Evolutionary conservation across 30 jellyfish, hydroid and myxozoan species (phyloP), one percentile per base, ranked within the genome.

Genomic region (Aurelia aurita complex sp. Pacific): DNA sequence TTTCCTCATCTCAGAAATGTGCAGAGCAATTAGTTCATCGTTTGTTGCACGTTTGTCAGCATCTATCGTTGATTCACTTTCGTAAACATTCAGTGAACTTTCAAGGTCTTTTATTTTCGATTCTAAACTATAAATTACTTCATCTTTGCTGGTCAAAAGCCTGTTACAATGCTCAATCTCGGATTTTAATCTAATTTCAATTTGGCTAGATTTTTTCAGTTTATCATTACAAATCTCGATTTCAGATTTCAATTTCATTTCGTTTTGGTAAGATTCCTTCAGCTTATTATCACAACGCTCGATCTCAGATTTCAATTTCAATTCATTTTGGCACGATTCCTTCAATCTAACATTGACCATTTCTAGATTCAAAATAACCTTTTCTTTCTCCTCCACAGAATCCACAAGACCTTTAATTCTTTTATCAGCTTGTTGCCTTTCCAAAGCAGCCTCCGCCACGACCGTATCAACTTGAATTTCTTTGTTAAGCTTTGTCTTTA

Each of bases 1-100:
- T 53, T 80, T 78, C 50, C 90, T 89, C 98, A 92, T 92, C 60
- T 92, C 98, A 11, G 94, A 55, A 54, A 92, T 92, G 64, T 92
- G 98, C 65, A 77, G 66, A 5, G 96, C 97, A 18, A 92, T 87
- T 16, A 91, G 52, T 23, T 84, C 93, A 32, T 84, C 83, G 35
- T 73, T 84, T 1, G 93, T 55, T 29, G 87, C 40, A 1, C 65
- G 64, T 68, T 84, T 74, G 68, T 84, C 82, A 42, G 69, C 19
- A 1, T 52, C 87, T 15, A 17, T 1, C 11, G 68, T 29, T 7
- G 80, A 33, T 40, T 64, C 73, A 40, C 10, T 33, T 12, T 50
- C 79, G 50, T 51, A 19, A 14, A 40, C 73, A 3, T 57, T 34
- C 43, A 79, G 70, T 6, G 82, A 23, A 16, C 33, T 74, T 78